phyloP scores from a whole-genome alignment of 2,888 invertebrate genomes.

The Limnephilus marmoratus region DNA sequence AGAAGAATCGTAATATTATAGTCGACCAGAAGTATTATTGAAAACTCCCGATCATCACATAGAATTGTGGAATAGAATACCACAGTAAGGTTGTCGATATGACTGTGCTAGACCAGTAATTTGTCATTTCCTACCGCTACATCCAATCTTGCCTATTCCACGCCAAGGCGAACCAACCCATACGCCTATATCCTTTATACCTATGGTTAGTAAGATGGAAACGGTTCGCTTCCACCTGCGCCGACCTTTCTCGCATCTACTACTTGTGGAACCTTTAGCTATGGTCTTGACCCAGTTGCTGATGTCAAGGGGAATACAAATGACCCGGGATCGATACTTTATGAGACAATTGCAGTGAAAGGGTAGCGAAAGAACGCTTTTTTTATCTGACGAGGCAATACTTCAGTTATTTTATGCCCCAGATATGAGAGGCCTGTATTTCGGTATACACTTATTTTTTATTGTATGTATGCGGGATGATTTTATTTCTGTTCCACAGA shows the following conservation, averaged over 20 bases:
- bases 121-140: not conserved
- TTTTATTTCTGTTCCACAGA: no score
- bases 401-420: no score
- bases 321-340: constrained; percentile 4
- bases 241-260: not conserved
- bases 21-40: no score
- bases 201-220: not conserved
- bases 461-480: no score
- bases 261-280: constrained; percentile 24
- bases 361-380: not conserved
- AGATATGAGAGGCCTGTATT: no score
- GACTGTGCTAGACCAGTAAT: not conserved
- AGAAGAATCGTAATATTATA: no score
- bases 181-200: not conserved
- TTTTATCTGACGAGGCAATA: not conserved
- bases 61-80: no score
- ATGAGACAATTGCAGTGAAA: not conserved
- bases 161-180: not conserved
- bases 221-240: not conserved
- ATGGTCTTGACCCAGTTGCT: constrained; percentile 16
- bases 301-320: not conserved
- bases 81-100: no score
- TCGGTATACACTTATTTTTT: no score
- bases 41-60: no score
- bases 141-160: not conserved